Conservation (phyloP, 2,113 vertebrate species). For the Ptilorrhoa leucosticta region DNA sequence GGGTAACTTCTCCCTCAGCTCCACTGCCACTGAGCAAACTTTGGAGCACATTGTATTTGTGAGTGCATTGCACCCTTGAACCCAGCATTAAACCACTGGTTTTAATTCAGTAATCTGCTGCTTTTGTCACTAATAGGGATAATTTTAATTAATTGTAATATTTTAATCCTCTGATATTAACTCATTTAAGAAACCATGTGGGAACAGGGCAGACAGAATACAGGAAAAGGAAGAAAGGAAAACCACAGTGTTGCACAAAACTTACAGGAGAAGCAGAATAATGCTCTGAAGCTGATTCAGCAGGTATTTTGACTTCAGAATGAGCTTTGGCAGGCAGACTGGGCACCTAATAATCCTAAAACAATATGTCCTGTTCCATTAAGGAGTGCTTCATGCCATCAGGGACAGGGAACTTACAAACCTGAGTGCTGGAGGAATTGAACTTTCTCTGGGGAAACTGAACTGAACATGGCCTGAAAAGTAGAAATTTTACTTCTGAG, state of each 20-base stretch:
- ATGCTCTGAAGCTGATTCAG: not conserved
- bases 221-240: not conserved
- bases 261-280: not conserved
- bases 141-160: not conserved
- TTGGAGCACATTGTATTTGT: fast-evolving
- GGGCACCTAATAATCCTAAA: not conserved
- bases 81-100: not conserved
- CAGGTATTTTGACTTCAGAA: not conserved
- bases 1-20: not conserved
- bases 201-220: not conserved
- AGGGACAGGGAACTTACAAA: not conserved
- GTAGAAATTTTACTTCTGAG: not conserved
- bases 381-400: not conserved
- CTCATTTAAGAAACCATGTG: not conserved
- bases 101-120: not conserved
- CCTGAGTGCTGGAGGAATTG: not conserved
- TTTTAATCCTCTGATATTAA: not conserved
- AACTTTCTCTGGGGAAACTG: not conserved
- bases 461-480: not conserved
- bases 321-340: not conserved
- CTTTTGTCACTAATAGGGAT: not conserved
- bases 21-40: not conserved
- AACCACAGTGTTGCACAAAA: not conserved
- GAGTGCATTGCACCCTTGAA: not conserved
- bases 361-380: not conserved